Percentiles rank a stretch among this genome's conserved stretches.
These are phyloP conservation scores for Heterotis niloticus DNA, from an alignment of 2,113 vertebrate genomes.

Conservation along the genomic window DNA sequence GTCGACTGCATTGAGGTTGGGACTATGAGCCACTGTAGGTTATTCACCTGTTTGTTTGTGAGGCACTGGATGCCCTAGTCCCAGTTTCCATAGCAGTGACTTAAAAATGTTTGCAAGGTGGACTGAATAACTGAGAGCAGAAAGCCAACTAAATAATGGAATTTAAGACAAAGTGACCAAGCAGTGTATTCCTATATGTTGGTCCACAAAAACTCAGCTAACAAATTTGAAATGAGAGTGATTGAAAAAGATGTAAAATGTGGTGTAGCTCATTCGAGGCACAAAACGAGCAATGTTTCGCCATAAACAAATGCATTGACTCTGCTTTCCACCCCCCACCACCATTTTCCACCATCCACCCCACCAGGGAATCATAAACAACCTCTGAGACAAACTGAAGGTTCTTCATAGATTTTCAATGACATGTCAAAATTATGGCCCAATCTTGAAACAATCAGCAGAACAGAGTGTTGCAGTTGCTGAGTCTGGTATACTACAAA, in stretches of 20 bases:
- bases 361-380: conserved; percentile 41
- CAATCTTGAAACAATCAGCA: conserved; percentile 64
- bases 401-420: conserved; percentile 45
- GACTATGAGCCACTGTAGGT: too few species aligned
- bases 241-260: neutral
- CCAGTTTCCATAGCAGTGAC: too few species aligned
- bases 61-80: too few species aligned
- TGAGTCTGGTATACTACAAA: conserved; percentile 46
- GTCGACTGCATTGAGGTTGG: too few species aligned
- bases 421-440: conserved; percentile 57
- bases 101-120: too few species aligned
- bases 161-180: too few species aligned
- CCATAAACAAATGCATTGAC: conserved; percentile 19
- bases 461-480: conserved; percentile 53
- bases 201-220: too few species aligned
- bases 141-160: too few species aligned
- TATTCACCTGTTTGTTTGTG: too few species aligned
- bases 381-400: conserved; percentile 45
- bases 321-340: neutral
- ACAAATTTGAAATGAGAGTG: neutral
- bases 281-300: neutral
- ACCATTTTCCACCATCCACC: neutral
- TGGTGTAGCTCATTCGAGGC: neutral
- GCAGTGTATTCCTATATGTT: too few species aligned
- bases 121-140: neutral